Evolutionary conservation across 2,113 vertebrate genomes (phyloP).

Genomic region (Nibea albiflora): DNA sequence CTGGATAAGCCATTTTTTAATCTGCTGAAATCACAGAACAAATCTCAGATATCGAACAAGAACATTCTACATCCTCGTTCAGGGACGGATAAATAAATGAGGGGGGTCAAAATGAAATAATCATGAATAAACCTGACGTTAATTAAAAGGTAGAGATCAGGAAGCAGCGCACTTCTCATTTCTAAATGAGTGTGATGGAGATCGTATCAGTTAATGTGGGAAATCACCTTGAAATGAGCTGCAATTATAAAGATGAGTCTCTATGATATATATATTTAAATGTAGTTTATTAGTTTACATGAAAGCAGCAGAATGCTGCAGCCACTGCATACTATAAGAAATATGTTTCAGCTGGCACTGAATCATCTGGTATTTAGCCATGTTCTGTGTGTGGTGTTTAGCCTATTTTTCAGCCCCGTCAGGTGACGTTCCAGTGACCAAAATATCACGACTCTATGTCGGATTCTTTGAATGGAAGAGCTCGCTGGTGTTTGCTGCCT

Average conservation of each 20-base stretch:
- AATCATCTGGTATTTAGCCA: not conserved
- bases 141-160: not conserved
- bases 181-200: not conserved
- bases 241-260: not conserved
- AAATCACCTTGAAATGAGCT: not conserved
- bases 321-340: not conserved
- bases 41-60: constrained; percentile 29
- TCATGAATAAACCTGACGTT: not conserved
- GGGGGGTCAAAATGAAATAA: not conserved
- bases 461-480: constrained; percentile 17
- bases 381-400: constrained; percentile 9
- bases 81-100: not conserved
- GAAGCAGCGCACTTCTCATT: not conserved
- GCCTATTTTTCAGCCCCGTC: constrained; percentile 8
- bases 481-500: not conserved
- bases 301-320: not conserved
- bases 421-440: constrained; percentile 13
- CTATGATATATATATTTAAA: not conserved
- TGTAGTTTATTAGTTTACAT: not conserved
- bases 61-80: not conserved
- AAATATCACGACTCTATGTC: not conserved
- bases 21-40: constrained; percentile 41
- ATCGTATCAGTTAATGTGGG: not conserved
- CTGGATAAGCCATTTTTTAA: constrained; percentile 44
- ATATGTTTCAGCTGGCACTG: constrained; percentile 2